Evolutionary conservation across 1,140 invertebrate genomes (phyloP), one percentile per base, ranked within the genome.

Genomic region (Bombus turneri): DNA sequence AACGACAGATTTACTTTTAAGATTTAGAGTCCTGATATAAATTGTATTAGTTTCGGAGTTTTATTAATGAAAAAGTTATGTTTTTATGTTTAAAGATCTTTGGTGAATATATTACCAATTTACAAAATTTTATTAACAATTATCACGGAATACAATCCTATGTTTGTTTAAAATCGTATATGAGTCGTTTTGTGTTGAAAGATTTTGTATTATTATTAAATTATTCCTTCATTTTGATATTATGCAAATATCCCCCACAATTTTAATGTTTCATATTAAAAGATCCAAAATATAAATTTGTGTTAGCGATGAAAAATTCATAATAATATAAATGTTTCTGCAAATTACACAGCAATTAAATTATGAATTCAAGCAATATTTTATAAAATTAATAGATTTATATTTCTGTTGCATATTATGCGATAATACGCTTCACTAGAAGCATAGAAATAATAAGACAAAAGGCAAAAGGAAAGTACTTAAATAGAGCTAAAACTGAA

Each of bases 401-500:
- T 39, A 43, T 22, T 47, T 47, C 39, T 18, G 41, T 57, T 41
- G 69, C 57, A 76, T 22, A 18, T 53, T 37, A 22, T 1, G 22
- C 4, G 5, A 68, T 18, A 31, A 57, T 31, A 53, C 10, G 37
- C 34, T 57, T 34, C 13, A 9, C 53, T 53, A 31, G 28, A 69
- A 77, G 72, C 81, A 10, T 31, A 37, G 1, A 47, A 66, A 31
- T 74, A 39, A 81, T 18, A 81, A 82, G 41, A 81, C 34, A 62
- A 62, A 62, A 69, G 39, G 22, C 31, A 85, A 57, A 64, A 57
- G 47, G 9, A 53, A 64, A 68, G 9, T 69, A 81, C 15, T 41
- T 73, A 86, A 76, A 69, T 76, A 82, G 37, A 69, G 66, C 43
- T 71, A 82, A 62, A 76, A 76, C 22, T 83, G 22, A 68, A 39